These are phyloP conservation scores for Andrena cerasifolii DNA, from an alignment of 1,140 invertebrate genomes.

Conservation along the genomic window DNA sequence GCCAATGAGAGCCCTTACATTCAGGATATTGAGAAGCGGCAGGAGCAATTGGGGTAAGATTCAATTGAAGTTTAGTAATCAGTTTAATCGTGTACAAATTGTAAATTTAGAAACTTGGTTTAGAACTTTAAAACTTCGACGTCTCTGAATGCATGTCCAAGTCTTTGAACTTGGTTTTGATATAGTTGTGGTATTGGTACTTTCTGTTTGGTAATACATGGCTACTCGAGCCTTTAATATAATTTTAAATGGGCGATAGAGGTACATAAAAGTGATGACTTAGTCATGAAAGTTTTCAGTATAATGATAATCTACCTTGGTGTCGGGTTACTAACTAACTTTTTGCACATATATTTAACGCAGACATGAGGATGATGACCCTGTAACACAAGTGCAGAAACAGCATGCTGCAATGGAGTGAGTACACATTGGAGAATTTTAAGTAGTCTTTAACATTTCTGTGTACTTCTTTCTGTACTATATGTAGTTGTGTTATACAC, in stretches of 20 bases:
- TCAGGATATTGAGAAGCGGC: slow-evolving; percentile 92
- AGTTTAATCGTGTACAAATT: neutral
- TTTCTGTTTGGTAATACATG: neutral
- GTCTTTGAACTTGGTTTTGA: neutral
- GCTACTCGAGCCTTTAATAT: slow-evolving; percentile 14
- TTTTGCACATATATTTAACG: slow-evolving; percentile 69
- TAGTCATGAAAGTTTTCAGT: neutral
- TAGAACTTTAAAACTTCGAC: neutral
- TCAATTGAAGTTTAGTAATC: neutral
- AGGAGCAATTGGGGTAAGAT: slow-evolving; percentile 93
- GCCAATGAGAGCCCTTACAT: slow-evolving; percentile 94
- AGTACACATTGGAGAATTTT: slow-evolving; percentile 65
- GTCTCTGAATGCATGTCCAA: slow-evolving; percentile 16
- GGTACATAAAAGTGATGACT: neutral
- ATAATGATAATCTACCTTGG: slow-evolving; percentile 37
- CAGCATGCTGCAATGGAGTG: slow-evolving; percentile 76
- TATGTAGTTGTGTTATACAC: neutral
- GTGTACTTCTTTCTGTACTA: neutral
- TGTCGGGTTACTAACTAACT: slow-evolving; percentile 70
- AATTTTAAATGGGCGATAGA: neutral
- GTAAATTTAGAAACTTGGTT: neutral
- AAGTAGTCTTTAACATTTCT: neutral
- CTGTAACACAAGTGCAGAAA: slow-evolving; percentile 76
- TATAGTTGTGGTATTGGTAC: neutral
- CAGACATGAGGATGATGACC: slow-evolving; percentile 79